These are phyloP conservation scores for Agrotis puta DNA, from an alignment of 2,888 invertebrate species.

Conservation along the genomic window DNA sequence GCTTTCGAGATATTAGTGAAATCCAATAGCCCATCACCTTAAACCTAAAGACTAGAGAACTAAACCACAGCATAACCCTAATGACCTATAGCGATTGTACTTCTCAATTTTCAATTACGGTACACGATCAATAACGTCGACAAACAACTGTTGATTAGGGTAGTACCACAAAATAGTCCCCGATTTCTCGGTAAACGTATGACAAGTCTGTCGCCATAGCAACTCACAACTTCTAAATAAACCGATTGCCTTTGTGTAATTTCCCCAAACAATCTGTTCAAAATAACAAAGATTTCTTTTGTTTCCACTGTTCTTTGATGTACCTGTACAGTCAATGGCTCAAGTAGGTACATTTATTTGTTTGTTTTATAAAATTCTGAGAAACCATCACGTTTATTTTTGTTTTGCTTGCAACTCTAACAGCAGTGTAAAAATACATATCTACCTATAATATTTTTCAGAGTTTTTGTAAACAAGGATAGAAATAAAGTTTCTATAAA, in stretches of 20 bases:
- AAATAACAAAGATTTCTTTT: constrained; percentile 46
- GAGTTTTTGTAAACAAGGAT: not conserved
- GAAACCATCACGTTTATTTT: constrained; percentile 17
- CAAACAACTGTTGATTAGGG: not conserved
- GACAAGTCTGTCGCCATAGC: constrained; percentile 14
- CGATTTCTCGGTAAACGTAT: not conserved
- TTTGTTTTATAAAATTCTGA: constrained; percentile 18
- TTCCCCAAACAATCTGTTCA: constrained; percentile 34
- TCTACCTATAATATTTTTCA: not conserved
- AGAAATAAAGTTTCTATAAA: too few relatives aligned
- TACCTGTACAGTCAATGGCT: constrained; percentile 30
- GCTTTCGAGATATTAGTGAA: not conserved
- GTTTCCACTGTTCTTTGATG: constrained; percentile 33
- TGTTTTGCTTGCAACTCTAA: constrained; percentile 3
- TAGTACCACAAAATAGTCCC: not conserved
- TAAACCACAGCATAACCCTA: not conserved
- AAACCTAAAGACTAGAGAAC: not conserved
- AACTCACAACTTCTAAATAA: constrained; percentile 34
- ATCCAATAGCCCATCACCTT: not conserved
- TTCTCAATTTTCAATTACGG: not conserved
- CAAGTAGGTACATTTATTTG: constrained; percentile 21
- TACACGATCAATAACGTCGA: not conserved
- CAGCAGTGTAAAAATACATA: not conserved
- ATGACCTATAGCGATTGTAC: not conserved
- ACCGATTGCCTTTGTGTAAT: constrained; percentile 43